A percentile compares a stretch with the other conserved stretches of the same genome.
phyloP scores from a whole-genome alignment of 2,113 vertebrate genomes.

The Festucalex cinctus region DNA sequence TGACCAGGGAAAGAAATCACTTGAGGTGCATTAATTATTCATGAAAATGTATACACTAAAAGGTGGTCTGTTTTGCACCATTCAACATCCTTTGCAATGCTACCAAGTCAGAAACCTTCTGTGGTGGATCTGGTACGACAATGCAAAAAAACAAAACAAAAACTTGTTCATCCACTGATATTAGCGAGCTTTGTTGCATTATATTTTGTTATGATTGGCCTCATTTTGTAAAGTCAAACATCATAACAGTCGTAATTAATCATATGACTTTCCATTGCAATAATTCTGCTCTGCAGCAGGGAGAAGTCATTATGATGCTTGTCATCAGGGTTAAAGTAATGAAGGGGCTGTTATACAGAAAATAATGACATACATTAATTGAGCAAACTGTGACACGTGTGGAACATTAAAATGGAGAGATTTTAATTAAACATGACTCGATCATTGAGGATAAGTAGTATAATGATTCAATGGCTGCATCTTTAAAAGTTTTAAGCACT shows the following conservation, averaged over 20 bases:
- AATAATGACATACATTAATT: neutral
- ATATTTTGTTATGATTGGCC: neutral
- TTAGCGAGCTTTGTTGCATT: neutral
- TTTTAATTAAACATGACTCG: neutral
- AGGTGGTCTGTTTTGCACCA: constrained; percentile 18
- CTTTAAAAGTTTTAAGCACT: constrained; percentile 12
- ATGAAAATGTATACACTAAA: constrained; percentile 27
- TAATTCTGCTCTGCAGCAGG: constrained; percentile 1
- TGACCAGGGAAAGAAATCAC: constrained; percentile 33
- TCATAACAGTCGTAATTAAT: neutral
- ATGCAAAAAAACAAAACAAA: constrained; percentile 1
- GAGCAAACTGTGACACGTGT: neutral
- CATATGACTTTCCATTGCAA: neutral
- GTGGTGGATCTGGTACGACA: neutral
- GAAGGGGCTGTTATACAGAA: neutral
- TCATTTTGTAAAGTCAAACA: neutral
- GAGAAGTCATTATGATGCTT: neutral
- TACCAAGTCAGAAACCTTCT: constrained; percentile 10
- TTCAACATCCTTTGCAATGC: neutral
- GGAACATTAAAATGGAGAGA: neutral
- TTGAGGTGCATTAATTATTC: constrained; percentile 44
- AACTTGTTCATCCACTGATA: neutral
- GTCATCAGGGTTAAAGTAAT: neutral
- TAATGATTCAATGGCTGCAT: neutral
- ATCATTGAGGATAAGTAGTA: neutral